phyloP scores from a whole-genome alignment of 2,888 invertebrate species.

The Pimpla rufipes region DNA sequence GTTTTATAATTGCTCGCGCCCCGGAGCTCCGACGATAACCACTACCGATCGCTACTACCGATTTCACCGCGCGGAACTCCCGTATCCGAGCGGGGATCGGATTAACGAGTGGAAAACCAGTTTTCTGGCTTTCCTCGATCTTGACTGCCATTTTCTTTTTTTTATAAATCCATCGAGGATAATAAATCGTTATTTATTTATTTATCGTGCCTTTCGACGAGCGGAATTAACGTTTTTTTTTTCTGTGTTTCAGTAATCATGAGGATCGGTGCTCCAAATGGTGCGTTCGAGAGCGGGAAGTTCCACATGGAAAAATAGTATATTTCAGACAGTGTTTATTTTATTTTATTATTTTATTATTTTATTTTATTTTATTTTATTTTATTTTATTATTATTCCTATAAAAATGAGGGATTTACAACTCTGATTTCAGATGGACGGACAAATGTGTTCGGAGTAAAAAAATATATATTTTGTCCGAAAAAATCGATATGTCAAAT shows the following conservation, averaged over 20 bases:
- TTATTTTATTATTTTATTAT: too few relatives aligned
- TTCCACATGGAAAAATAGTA: too few relatives aligned
- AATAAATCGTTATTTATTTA: background rate
- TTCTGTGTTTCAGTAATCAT: background rate
- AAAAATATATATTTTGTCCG: too few relatives aligned
- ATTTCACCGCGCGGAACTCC: constrained; percentile 28
- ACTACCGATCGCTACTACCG: constrained; percentile 11
- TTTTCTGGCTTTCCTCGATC: constrained; percentile 3
- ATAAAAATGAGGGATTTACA: too few relatives aligned
- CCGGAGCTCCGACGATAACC: constrained; percentile 6
- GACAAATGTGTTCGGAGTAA: too few relatives aligned
- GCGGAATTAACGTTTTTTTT: background rate
- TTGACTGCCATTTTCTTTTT: background rate
- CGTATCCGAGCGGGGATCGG: constrained; percentile 4
- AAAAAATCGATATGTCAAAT: too few relatives aligned
- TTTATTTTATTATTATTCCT: too few relatives aligned
- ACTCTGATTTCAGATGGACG: too few relatives aligned
- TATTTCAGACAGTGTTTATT: too few relatives aligned
- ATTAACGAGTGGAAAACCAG: constrained; percentile 15
- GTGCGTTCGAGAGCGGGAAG: background rate
- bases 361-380: too few relatives aligned
- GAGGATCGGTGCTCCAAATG: too few relatives aligned
- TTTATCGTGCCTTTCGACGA: background rate
- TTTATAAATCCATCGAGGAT: background rate
- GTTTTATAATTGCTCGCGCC: constrained; percentile 74